These are phyloP conservation scores for Augochlora pura DNA, from an alignment of 1,140 invertebrate genomes.

Conservation along the genomic window DNA sequence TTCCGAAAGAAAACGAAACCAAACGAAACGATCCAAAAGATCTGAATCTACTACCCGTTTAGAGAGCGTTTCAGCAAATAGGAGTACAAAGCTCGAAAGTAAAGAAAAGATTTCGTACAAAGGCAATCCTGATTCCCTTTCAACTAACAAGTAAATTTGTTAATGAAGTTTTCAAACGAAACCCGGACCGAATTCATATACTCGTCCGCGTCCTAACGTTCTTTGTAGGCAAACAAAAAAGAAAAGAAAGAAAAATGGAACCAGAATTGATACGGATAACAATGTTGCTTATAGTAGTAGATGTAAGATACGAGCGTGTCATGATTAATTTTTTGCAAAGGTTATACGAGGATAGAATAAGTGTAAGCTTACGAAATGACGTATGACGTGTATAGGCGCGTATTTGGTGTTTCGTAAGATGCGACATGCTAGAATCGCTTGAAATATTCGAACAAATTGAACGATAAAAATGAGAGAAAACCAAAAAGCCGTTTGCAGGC, in stretches of 20 bases:
- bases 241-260: constrained; percentile 17
- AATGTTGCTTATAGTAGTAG: constrained; percentile 24
- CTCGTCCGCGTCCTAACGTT: too few species aligned
- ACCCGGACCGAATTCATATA: constrained; percentile 30
- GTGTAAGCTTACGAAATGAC: constrained; percentile 30
- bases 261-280: constrained; percentile 34
- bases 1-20: too few species aligned
- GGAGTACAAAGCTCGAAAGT: constrained; percentile 39
- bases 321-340: constrained; percentile 43
- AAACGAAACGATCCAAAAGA: neutral
- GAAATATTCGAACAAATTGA: constrained; percentile 2
- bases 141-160: neutral
- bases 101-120: constrained; percentile 44
- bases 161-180: neutral
- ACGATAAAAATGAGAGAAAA: neutral
- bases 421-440: neutral
- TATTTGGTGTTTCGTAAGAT: constrained; percentile 16
- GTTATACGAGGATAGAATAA: constrained; percentile 27
- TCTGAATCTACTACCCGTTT: constrained; percentile 38
- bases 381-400: constrained; percentile 30
- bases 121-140: constrained; percentile 46
- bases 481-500: too few species aligned
- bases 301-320: constrained; percentile 36
- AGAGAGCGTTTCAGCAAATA: constrained; percentile 46
- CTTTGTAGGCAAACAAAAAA: too few species aligned